Base-by-base conservation (phyloP, 2,797 vertebrate species). In the Phrynocephalus vlangalii region DNA sequence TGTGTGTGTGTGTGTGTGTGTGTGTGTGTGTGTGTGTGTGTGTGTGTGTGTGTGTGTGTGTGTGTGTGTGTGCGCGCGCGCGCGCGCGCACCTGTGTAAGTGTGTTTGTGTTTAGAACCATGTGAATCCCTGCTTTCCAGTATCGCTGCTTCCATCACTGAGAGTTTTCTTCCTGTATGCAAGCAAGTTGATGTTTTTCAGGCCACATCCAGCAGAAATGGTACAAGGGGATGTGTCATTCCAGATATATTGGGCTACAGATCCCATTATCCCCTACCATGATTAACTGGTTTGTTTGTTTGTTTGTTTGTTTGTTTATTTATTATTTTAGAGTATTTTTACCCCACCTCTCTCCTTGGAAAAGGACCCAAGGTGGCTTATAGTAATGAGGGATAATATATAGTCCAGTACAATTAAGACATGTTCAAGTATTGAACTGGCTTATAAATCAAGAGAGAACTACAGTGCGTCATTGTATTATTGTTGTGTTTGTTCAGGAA, bases 131-230 rank as follows among this genome's bases (percentile, higher is more conserved):
- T 68, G 22, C 85, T 75, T 81, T 87, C 85, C 78, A 20, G 24
- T 80, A 81, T 60, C n/a, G 63, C 73, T 85, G 75, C 50, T 89
- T 85, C 89, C 76, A 50, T 88, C 82, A 67, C 18, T 30, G 7
- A 0, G 22, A 13, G 20, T 78, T 1, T 56, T 38, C 71, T n/a
- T 38, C 3, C 0, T 7, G n/a, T 28, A 52, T 70, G 60, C 8
- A 28, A 5, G 52, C 84, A 13, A 81, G 22, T 16, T 56, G 16
- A 0, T 28, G 8, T 30, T 50, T 44, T 66, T 70, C 63, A 60
- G 26, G 22, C 82, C 52, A 88, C 48, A 66, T 30, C 30, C n/a
- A 52, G 52, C 8, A 63, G 68, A 63, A 33, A 85, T 86, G 79
- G 75, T 11, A 67, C 7, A 38, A 85, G 10, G 87, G 63, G 50